These are phyloP conservation scores for Ichneumon xanthorius DNA, from an alignment of 2,888 invertebrate genomes.

Conservation along the genomic window DNA sequence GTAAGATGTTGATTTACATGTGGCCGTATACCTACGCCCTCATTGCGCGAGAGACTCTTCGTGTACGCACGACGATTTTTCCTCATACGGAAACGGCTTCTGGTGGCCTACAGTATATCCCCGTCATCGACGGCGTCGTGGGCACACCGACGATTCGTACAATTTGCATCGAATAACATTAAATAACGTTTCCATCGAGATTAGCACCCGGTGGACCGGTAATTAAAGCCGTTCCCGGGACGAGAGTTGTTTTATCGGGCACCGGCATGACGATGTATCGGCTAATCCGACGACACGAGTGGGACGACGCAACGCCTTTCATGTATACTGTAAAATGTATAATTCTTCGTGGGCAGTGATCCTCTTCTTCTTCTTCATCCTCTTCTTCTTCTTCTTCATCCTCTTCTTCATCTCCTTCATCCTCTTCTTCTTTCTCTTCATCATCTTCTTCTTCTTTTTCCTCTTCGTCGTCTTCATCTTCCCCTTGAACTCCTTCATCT, in stretches of 20 bases:
- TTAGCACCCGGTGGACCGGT: slow-evolving; percentile 70
- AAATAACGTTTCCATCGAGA: slow-evolving; percentile 71
- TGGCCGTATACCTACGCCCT: slow-evolving; percentile 32
- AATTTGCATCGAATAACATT: slow-evolving; percentile 71
- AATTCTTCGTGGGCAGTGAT: slow-evolving; percentile 26
- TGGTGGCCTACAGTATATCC: slow-evolving; percentile 41
- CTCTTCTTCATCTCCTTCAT: slow-evolving; percentile 26
- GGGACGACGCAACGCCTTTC: slow-evolving; percentile 67
- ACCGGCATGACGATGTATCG: slow-evolving; percentile 69
- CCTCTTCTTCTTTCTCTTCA: slow-evolving; percentile 45
- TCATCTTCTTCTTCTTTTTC: not conserved
- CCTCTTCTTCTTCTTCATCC: slow-evolving; percentile 42
- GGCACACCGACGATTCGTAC: slow-evolving; percentile 68
- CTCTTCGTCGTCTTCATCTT: slow-evolving; percentile 23
- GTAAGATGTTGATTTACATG: slow-evolving; percentile 58
- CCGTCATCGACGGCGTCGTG: slow-evolving; percentile 43
- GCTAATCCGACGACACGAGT: slow-evolving; percentile 71
- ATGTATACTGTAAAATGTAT: slow-evolving; percentile 40
- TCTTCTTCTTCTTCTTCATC: slow-evolving; percentile 14
- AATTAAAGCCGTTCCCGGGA: slow-evolving; percentile 69
- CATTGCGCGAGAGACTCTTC: not conserved
- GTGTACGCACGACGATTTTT: not conserved
- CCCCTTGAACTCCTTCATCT: slow-evolving; percentile 41
- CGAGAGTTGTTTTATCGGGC: slow-evolving; percentile 67
- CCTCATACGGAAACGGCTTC: slow-evolving; percentile 42